Conservation (phyloP, 1,140 invertebrate species). For the Cyphomyrmex costatus region DNA sequence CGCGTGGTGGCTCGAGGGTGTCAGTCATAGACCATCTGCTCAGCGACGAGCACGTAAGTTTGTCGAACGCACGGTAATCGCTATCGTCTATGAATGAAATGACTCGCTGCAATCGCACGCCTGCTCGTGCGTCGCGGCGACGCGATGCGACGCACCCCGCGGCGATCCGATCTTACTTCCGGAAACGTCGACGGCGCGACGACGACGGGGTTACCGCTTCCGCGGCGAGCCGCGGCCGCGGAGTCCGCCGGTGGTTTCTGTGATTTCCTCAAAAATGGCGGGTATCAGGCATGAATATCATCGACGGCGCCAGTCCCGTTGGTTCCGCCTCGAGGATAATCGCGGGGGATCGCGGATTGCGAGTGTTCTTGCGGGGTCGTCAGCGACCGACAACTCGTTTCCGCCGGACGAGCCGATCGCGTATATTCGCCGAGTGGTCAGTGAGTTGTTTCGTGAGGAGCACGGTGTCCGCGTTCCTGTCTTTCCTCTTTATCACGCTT, state of each 20-base stretch:
- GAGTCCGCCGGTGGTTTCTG: constrained; percentile 58
- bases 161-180: background rate
- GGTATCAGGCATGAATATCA: constrained; percentile 56
- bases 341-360: constrained; percentile 24
- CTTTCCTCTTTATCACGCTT: constrained; percentile 15
- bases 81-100: constrained; percentile 11
- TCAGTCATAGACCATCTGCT: constrained; percentile 86
- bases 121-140: constrained; percentile 24
- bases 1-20: constrained; percentile 82
- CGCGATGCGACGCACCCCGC: constrained; percentile 7
- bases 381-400: constrained; percentile 43
- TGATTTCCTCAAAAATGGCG: constrained; percentile 76
- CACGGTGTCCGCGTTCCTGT: constrained; percentile 14
- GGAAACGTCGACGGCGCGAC: constrained; percentile 8
- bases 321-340: constrained; percentile 7
- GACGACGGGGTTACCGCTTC: background rate
- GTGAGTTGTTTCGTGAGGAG: constrained; percentile 48
- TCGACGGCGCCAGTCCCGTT: constrained; percentile 1
- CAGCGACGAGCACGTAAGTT: constrained; percentile 86
- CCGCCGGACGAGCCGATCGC: constrained; percentile 43
- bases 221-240: background rate
- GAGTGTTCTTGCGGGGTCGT: constrained; percentile 5
- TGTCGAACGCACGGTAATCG: constrained; percentile 53
- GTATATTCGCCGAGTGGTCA: constrained; percentile 24
- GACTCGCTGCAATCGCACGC: constrained; percentile 4